A percentile compares a stretch with the other conserved stretches of the same genome.
Evolutionary conservation across 2,888 invertebrate genomes (phyloP).

Genomic region (Meta bourneti): DNA sequence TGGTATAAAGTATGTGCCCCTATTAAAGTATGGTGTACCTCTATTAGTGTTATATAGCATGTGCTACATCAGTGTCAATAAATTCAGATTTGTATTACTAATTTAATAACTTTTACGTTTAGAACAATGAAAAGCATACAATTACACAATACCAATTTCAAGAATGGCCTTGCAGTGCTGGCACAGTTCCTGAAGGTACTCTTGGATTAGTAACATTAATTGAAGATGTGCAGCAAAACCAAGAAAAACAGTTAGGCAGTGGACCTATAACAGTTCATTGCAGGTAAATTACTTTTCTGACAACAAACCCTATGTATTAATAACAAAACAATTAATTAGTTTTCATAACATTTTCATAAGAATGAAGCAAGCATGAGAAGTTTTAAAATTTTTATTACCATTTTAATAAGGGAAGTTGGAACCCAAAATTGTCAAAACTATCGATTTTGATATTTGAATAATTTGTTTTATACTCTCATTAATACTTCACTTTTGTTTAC

Average conservation of each 20-base stretch:
- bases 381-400: background rate
- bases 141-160: constrained; percentile 89
- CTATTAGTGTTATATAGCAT: too few relatives aligned
- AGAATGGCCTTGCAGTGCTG: constrained; percentile 92
- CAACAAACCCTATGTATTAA: too few relatives aligned
- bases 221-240: constrained; percentile 84
- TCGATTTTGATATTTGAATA: too few relatives aligned
- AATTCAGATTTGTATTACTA: too few relatives aligned
- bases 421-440: too few relatives aligned
- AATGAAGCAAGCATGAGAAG: too few relatives aligned
- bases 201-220: constrained; percentile 91
- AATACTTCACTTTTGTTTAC: too few relatives aligned
- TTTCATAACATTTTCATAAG: background rate
- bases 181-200: constrained; percentile 90
- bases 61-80: too few relatives aligned
- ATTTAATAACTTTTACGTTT: background rate
- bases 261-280: constrained; percentile 93
- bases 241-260: constrained; percentile 80
- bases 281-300: constrained; percentile 83
- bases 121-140: constrained; percentile 80
- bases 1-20: too few relatives aligned
- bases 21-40: too few relatives aligned
- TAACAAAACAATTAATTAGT: background rate
- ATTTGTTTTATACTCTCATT: background rate
- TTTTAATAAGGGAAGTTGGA: background rate